These are phyloP conservation scores for Arctocebus calabarensis DNA, from an alignment of 2,797 vertebrate species.

Conservation along the genomic window DNA sequence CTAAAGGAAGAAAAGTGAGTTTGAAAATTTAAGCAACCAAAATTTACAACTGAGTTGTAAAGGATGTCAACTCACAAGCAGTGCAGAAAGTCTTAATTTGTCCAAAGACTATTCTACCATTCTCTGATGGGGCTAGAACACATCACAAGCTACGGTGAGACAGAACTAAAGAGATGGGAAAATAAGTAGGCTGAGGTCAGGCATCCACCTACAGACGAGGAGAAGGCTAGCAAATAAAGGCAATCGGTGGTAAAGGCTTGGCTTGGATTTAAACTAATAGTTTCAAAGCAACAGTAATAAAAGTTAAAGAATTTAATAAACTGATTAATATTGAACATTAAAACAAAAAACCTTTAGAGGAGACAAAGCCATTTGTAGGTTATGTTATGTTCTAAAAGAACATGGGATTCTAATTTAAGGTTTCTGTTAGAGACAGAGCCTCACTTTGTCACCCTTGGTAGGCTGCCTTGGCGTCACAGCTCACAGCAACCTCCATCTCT, in stretches of 20 bases:
- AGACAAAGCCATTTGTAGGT: neutral
- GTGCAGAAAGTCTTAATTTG: slow-evolving; percentile 22
- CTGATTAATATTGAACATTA: neutral
- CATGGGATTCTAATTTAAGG: slow-evolving; percentile 26
- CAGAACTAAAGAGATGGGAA: neutral
- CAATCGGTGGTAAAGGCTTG: neutral
- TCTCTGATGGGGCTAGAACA: neutral
- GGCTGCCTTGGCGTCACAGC: too few species aligned
- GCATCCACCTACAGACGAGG: neutral
- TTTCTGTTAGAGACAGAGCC: too few species aligned
- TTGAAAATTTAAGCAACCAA: slow-evolving; percentile 50
- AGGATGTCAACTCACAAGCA: neutral
- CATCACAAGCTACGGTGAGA: neutral
- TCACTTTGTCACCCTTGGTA: too few species aligned
- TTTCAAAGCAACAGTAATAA: neutral
- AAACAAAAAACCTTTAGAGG: neutral
- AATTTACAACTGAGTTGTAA: too few species aligned
- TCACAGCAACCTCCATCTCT: too few species aligned
- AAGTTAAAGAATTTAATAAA: neutral
- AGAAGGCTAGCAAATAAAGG: neutral
- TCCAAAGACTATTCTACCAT: neutral
- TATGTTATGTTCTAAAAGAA: slow-evolving; percentile 9
- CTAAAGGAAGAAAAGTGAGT: slow-evolving; percentile 58
- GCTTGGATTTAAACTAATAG: neutral
- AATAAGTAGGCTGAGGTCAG: neutral